Evolutionary conservation across 2,113 vertebrate species (phyloP).

Genomic region (Labeo rohita): DNA sequence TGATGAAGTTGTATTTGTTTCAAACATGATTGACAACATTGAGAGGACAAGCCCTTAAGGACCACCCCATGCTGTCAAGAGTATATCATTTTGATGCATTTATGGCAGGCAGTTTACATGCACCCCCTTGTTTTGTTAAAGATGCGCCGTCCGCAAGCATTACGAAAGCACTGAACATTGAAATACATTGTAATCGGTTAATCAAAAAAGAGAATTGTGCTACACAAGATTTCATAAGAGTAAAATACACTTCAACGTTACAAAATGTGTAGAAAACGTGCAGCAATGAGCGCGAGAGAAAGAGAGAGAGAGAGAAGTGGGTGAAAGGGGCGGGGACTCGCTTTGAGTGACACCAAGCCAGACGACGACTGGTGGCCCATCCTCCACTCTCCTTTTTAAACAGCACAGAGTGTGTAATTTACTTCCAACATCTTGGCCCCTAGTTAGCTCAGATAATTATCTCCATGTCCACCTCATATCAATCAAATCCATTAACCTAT

Average conservation of each 20-base stretch:
- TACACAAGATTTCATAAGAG: constrained; percentile 48
- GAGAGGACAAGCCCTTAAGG: neutral
- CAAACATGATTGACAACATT: constrained; percentile 7
- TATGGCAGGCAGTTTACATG: constrained; percentile 44
- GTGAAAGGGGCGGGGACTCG: constrained; percentile 12
- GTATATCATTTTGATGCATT: constrained; percentile 28
- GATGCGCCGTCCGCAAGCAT: constrained; percentile 40
- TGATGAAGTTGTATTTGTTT: neutral
- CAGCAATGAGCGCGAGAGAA: constrained; percentile 41
- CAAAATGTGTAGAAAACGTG: constrained; percentile 57
- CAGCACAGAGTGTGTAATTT: constrained; percentile 34
- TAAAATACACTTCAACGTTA: constrained; percentile 39
- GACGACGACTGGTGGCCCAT: constrained; percentile 41
- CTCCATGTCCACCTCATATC: constrained; percentile 34
- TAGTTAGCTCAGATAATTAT: constrained; percentile 26
- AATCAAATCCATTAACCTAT: constrained; percentile 11
- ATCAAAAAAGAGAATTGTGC: constrained; percentile 43
- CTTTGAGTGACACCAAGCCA: constrained; percentile 30
- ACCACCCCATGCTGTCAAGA: constrained; percentile 8
- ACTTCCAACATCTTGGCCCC: constrained; percentile 33
- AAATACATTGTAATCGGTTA: constrained; percentile 37
- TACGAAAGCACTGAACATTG: constrained; percentile 40
- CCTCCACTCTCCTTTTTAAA: constrained; percentile 38
- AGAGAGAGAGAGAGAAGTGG: constrained; percentile 31
- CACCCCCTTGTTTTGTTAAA: constrained; percentile 25